Evolutionary conservation across 2,113 vertebrate species (phyloP).

Genomic region (rabbit (Oryctolagus cuniculus)): DNA sequence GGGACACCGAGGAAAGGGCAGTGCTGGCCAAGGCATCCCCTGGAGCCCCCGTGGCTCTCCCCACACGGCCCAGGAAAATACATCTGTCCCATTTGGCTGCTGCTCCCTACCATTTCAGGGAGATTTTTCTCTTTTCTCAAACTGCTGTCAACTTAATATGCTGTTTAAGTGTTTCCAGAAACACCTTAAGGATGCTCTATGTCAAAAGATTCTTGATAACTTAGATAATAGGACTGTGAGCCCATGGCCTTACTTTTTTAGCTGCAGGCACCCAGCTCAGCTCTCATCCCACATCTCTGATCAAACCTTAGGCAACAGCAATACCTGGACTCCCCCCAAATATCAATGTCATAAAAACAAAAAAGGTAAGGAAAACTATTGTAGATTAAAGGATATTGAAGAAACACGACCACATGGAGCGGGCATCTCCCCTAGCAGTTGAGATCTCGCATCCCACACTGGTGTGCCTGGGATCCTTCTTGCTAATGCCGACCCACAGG

Average conservation of each 20-base stretch:
- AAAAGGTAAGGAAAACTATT: neutral
- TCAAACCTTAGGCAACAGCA: neutral
- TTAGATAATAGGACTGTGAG: neutral
- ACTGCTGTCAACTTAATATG: neutral
- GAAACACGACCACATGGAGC: neutral
- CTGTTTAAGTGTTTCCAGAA: neutral
- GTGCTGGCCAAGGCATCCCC: too few species aligned
- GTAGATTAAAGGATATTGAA: constrained; percentile 15
- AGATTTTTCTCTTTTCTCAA: neutral
- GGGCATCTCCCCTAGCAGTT: too few species aligned
- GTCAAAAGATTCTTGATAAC: neutral
- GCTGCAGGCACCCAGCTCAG: neutral
- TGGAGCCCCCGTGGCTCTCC: too few species aligned
- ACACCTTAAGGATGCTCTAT: neutral
- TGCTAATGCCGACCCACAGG: too few species aligned
- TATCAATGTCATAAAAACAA: neutral
- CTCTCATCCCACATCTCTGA: neutral
- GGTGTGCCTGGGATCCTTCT: too few species aligned
- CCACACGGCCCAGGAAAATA: neutral
- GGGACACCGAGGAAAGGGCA: neutral
- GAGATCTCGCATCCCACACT: too few species aligned
- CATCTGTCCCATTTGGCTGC: neutral
- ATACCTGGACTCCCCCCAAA: constrained; percentile 14
- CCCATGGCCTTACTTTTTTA: neutral
- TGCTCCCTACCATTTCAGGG: neutral